Percentiles rank a stretch among this genome's conserved stretches.
Conservation (phyloP, 92 coral and sea anemone genomes). For the Galaxea fascicularis region DNA sequence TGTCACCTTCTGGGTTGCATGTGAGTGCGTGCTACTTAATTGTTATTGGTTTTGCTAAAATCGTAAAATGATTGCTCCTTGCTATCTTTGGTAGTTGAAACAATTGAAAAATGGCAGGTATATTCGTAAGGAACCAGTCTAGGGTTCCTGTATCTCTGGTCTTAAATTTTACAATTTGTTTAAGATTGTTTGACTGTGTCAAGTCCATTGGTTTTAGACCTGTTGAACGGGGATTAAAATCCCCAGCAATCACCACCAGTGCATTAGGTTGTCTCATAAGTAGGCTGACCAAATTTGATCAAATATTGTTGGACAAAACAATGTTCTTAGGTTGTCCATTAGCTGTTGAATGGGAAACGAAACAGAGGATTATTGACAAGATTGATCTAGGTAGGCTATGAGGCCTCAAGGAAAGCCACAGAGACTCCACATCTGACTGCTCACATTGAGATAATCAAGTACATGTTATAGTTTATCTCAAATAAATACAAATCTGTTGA, state of each 20-base stretch:
- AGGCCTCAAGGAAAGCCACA: conserved; percentile 37
- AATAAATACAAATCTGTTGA: conserved; percentile 49
- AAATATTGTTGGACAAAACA: conserved; percentile 30
- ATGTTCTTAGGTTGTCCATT: conserved; percentile 7
- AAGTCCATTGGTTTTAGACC: conserved; percentile 31
- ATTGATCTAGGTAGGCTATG: conserved; percentile 46
- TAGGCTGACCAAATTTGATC: conserved; percentile 38
- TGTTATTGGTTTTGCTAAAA: conserved; percentile 16
- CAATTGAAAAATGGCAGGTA: conserved; percentile 33
- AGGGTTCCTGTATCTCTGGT: conserved; percentile 43
- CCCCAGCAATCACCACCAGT: conserved; percentile 51
- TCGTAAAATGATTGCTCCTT: not conserved
- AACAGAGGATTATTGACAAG: conserved; percentile 42
- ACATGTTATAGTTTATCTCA: conserved; percentile 35
- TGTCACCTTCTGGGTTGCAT: not conserved
- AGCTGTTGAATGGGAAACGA: conserved; percentile 41
- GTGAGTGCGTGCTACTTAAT: not conserved
- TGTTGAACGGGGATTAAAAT: conserved; percentile 48
- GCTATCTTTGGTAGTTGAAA: conserved; percentile 45
- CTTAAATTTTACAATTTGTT: conserved; percentile 41
- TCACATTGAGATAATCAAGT: conserved; percentile 43
- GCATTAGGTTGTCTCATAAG: conserved; percentile 41
- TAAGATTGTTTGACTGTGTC: conserved; percentile 49
- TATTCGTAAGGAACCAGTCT: conserved; percentile 48
- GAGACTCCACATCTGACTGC: conserved; percentile 32